phyloP scores from a whole-genome alignment of 92 coral and sea anemone species.

The Metridium senile region DNA sequence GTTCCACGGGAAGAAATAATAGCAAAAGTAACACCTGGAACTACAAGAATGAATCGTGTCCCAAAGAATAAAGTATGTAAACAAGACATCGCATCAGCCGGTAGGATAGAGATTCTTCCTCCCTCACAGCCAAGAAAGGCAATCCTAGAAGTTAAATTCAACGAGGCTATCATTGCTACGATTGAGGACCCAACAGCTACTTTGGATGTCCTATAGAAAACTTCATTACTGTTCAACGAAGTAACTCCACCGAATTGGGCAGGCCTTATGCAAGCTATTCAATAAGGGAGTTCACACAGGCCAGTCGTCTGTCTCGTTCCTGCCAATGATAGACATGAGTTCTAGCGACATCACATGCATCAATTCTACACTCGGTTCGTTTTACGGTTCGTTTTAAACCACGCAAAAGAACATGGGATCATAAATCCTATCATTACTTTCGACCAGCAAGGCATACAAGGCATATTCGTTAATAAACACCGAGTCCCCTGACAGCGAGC shows the following conservation, averaged over 20 bases:
- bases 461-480: too few species aligned
- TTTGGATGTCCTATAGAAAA: too few species aligned
- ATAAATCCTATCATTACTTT: too few species aligned
- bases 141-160: slow-evolving; percentile 26
- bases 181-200: too few species aligned
- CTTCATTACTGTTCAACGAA: slow-evolving; percentile 30
- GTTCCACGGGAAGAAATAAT: slow-evolving; percentile 62
- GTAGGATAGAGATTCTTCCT: slow-evolving; percentile 20
- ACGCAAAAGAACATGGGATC: too few species aligned
- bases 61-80: slow-evolving; percentile 27
- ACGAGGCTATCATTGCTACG: too few species aligned
- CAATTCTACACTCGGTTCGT: too few species aligned
- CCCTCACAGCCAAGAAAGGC: slow-evolving; percentile 23
- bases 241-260: slow-evolving; percentile 36
- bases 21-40: slow-evolving; percentile 47
- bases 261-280: slow-evolving; percentile 41
- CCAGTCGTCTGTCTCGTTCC: slow-evolving; percentile 36
- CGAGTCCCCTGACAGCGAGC: too few species aligned
- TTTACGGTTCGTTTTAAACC: too few species aligned
- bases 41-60: slow-evolving; percentile 14
- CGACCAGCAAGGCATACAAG: too few species aligned
- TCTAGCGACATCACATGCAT: too few species aligned
- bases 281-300: slow-evolving; percentile 36
- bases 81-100: slow-evolving; percentile 25
- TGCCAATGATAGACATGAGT: too few species aligned